Percentiles rank a stretch among this genome's conserved stretches.
These are phyloP conservation scores for Sebastes vulpes DNA, from an alignment of 2,797 vertebrate genomes.

Conservation along the genomic window DNA sequence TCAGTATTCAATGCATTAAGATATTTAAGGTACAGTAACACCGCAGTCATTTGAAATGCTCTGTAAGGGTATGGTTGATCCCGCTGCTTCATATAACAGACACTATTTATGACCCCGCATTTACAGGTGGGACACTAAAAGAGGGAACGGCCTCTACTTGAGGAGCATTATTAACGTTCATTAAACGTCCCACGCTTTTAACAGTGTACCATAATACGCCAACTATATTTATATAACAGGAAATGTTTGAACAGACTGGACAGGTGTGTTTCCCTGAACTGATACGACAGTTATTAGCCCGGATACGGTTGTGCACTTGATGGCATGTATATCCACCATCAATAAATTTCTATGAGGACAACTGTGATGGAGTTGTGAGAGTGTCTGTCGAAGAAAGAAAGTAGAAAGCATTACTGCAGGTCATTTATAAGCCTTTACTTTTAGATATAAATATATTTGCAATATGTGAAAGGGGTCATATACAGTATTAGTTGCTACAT, in stretches of 20 bases:
- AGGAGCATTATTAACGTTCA: neutral
- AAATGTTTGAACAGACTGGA: slow-evolving; percentile 14
- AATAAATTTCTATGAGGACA: slow-evolving; percentile 64
- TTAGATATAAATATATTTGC: slow-evolving; percentile 63
- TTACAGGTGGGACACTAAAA: neutral
- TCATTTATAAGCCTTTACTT: neutral
- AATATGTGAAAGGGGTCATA: neutral
- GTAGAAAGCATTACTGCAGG: neutral
- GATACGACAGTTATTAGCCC: slow-evolving; percentile 6
- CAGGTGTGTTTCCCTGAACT: slow-evolving; percentile 4
- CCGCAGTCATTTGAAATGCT: neutral
- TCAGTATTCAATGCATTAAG: slow-evolving; percentile 40
- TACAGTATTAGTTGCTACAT: slow-evolving; percentile 16
- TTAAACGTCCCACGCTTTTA: neutral
- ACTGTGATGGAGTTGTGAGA: slow-evolving; percentile 2
- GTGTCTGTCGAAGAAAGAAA: slow-evolving; percentile 6
- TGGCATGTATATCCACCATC: slow-evolving; percentile 40
- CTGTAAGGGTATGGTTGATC: neutral
- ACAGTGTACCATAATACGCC: neutral
- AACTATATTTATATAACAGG: neutral
- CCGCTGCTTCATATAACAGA: neutral
- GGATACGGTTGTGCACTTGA: slow-evolving; percentile 32
- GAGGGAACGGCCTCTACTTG: neutral
- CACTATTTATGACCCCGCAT: slow-evolving; percentile 4
- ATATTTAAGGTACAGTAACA: slow-evolving; percentile 4